phyloP scores from a whole-genome alignment of 2,797 vertebrate species.

The Mormyrops boulengeri region DNA sequence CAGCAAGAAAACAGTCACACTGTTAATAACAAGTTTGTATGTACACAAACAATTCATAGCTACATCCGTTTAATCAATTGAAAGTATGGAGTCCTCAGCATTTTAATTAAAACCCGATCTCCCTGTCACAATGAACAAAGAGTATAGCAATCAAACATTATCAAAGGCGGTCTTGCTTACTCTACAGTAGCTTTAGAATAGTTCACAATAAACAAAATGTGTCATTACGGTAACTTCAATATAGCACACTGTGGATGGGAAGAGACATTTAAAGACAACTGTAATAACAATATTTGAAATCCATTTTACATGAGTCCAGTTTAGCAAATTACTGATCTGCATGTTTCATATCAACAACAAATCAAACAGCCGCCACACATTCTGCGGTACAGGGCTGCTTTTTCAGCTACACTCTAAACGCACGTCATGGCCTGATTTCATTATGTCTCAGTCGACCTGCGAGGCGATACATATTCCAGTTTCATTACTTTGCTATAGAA shows the following conservation, averaged over 20 bases:
- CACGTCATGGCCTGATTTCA: neutral
- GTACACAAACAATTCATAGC: neutral
- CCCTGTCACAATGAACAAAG: neutral
- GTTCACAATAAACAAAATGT: neutral
- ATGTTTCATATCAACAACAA: neutral
- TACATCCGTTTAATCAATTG: neutral
- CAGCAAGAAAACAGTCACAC: neutral
- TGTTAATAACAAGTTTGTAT: slow-evolving; percentile 4
- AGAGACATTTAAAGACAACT: neutral
- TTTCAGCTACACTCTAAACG: neutral
- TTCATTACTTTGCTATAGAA: slow-evolving; percentile 6
- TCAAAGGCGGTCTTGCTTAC: neutral
- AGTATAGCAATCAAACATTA: neutral
- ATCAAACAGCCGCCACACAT: neutral
- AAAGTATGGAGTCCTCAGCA: neutral
- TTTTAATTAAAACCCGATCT: neutral
- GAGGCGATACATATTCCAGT: slow-evolving; percentile 12
- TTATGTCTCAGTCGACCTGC: neutral
- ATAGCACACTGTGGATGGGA: neutral
- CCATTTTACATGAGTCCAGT: neutral
- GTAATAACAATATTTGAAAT: neutral
- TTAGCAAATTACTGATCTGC: neutral
- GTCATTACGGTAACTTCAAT: neutral
- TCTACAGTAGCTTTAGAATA: neutral
- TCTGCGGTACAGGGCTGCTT: neutral